These are phyloP conservation scores for Xanthorhoe designata DNA, from an alignment of 2,888 invertebrate species.

Conservation along the genomic window DNA sequence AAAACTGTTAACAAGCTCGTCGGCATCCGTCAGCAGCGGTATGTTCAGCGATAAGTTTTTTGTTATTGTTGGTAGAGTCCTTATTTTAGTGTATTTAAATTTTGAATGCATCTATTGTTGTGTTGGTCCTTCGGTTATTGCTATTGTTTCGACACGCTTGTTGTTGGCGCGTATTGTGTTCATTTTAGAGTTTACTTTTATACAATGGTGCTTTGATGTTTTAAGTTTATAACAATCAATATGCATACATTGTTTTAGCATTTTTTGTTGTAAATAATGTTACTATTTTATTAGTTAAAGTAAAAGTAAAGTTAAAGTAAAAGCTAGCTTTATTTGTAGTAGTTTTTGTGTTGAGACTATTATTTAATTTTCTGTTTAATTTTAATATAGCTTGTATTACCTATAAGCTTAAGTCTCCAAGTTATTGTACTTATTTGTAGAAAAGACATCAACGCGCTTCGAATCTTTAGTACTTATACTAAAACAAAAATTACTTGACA, in stretches of 20 bases:
- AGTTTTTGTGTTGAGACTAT: not conserved
- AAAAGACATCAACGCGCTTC: constrained; percentile 68
- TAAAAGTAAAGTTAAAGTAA: too few species aligned
- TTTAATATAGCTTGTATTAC: not conserved
- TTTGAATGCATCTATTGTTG: constrained; percentile 72
- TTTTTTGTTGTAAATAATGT: constrained; percentile 19
- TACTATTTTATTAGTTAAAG: constrained; percentile 18
- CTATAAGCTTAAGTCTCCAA: not conserved
- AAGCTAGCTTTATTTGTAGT: constrained; percentile 9
- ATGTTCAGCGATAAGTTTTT: constrained; percentile 67
- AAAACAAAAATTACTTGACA: too few species aligned
- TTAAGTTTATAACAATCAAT: constrained; percentile 27
- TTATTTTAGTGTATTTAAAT: constrained; percentile 61
- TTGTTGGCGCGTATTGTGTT: constrained; percentile 55
- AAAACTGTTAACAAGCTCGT: constrained; percentile 48
- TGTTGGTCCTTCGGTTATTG: constrained; percentile 57
- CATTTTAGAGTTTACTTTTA: constrained; percentile 43
- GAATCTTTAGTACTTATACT: not conserved
- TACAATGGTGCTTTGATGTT: constrained; percentile 23
- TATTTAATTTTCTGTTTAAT: not conserved
- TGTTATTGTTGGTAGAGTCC: constrained; percentile 61
- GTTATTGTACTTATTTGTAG: constrained; percentile 17
- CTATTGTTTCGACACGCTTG: constrained; percentile 56
- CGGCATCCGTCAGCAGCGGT: constrained; percentile 63
- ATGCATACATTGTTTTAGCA: constrained; percentile 29